phyloP scores from a whole-genome alignment of 2,888 invertebrate genomes.

The Nemotelus pantherinus region DNA sequence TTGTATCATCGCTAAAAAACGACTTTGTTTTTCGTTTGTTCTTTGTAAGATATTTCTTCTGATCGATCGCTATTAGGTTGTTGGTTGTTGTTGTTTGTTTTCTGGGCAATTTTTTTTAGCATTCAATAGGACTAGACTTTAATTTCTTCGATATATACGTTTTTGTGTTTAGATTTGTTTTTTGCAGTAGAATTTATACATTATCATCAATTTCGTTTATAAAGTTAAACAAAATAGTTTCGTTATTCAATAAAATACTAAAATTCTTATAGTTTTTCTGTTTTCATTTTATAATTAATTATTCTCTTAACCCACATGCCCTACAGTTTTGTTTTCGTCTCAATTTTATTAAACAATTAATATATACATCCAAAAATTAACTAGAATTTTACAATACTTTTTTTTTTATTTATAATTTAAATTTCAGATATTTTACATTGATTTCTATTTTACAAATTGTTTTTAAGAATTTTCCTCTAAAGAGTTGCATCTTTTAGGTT shows the following conservation, averaged over 20 bases:
- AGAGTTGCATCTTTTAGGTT: no score
- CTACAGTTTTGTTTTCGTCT: constrained; percentile 5
- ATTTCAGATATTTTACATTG: constrained; percentile 22
- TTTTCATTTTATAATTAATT: constrained; percentile 14
- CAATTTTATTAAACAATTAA: constrained; percentile 29
- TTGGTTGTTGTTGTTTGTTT: no score
- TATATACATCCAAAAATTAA: constrained; percentile 39
- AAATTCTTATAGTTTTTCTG: constrained; percentile 27
- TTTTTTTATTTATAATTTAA: constrained; percentile 22
- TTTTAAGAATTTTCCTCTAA: background rate
- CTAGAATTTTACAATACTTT: constrained; percentile 29
- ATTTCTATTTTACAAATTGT: background rate
- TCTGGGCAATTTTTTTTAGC: constrained; percentile 20
- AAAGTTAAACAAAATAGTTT: constrained; percentile 33
- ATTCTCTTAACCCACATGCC: background rate
- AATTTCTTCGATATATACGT: background rate
- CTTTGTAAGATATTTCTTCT: background rate
- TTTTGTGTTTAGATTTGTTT: background rate
- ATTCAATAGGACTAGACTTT: constrained; percentile 33
- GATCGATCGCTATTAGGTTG: no score
- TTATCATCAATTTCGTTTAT: constrained; percentile 22
- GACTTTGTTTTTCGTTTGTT: background rate
- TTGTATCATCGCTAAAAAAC: background rate
- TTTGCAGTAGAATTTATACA: background rate
- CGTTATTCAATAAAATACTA: constrained; percentile 38